These are phyloP conservation scores for Daboia siamensis DNA, from an alignment of 2,113 vertebrate genomes.

Conservation along the genomic window DNA sequence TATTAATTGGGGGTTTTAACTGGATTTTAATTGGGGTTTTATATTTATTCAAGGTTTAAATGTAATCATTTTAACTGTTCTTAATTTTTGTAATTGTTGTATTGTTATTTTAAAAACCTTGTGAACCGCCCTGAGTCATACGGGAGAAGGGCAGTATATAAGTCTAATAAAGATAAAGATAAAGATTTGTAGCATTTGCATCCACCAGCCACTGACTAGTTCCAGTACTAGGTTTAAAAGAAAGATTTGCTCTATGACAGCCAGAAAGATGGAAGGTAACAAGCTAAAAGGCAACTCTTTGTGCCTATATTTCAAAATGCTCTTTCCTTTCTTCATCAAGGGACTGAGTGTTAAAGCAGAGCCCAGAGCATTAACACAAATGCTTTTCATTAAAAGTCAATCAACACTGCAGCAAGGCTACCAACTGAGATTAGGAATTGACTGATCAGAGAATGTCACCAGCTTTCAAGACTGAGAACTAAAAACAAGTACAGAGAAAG, in stretches of 20 bases:
- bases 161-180: no score
- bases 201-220: not conserved
- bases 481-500: not conserved
- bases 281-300: not conserved
- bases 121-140: no score
- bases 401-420: constrained; percentile 1
- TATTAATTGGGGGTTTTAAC: no score
- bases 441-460: not conserved
- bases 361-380: constrained; percentile 3
- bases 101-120: no score
- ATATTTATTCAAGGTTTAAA: no score
- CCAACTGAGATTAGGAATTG: constrained; percentile 3
- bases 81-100: no score
- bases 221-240: not conserved
- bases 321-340: not conserved
- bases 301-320: not conserved
- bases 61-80: no score
- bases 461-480: constrained; percentile 9
- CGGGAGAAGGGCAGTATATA: no score
- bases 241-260: not conserved
- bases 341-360: not conserved
- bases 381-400: constrained; percentile 25
- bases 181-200: not conserved
- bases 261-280: not conserved
- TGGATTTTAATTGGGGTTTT: no score